Evolutionary conservation across 1,140 invertebrate genomes (phyloP).

Genomic region (Drosophila truncata): DNA sequence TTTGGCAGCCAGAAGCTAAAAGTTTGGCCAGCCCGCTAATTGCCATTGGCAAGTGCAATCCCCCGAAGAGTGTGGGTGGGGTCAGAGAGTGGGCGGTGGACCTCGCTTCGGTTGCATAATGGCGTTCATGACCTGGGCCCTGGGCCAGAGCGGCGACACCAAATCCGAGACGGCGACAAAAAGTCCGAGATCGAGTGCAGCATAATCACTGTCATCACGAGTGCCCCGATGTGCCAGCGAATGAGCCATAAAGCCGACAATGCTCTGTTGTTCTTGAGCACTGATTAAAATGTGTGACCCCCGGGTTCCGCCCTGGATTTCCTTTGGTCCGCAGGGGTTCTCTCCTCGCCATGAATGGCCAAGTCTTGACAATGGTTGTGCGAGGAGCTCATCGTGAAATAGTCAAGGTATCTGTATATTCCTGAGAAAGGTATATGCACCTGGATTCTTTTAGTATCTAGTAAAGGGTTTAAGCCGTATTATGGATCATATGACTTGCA

Average conservation of each 20-base stretch:
- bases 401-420: background rate
- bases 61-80: constrained; percentile 3
- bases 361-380: constrained; percentile 31
- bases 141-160: constrained; percentile 53
- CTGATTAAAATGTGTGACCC: constrained; percentile 76
- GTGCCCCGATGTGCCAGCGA: constrained; percentile 39
- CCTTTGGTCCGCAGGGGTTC: constrained; percentile 8
- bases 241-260: constrained; percentile 60
- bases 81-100: constrained; percentile 39
- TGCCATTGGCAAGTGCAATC: constrained; percentile 43
- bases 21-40: constrained; percentile 63
- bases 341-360: constrained; percentile 41
- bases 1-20: constrained; percentile 63
- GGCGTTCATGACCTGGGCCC: constrained; percentile 78
- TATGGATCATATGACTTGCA: background rate
- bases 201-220: constrained; percentile 65
- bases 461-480: background rate
- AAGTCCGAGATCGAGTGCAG: constrained; percentile 41
- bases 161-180: constrained; percentile 43
- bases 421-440: background rate
- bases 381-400: constrained; percentile 15
- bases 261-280: constrained; percentile 72
- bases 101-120: constrained; percentile 55
- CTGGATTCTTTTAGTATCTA: too few species aligned
- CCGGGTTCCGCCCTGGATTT: constrained; percentile 14